Evolutionary conservation across 1,140 invertebrate genomes (phyloP).

Genomic region (Eubasilissa regina): DNA sequence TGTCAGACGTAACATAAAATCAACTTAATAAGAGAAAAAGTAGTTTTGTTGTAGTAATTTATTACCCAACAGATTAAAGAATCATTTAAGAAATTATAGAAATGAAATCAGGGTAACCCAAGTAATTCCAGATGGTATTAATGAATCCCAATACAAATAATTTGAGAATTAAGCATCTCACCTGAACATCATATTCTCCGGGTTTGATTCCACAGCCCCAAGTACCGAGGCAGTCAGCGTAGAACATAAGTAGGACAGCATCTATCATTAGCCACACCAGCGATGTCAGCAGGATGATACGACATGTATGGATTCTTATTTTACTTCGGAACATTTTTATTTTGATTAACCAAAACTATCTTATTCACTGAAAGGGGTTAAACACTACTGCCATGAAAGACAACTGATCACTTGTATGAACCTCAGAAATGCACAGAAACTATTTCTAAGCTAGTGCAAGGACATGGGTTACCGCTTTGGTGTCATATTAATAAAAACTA

Average conservation of each 20-base stretch:
- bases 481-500: constrained; percentile 28
- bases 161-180: constrained; percentile 9
- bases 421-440: constrained; percentile 4
- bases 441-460: not conserved
- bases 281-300: constrained; percentile 94
- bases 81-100: no score
- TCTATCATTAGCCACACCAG: constrained; percentile 96
- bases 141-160: no score
- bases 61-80: no score
- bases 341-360: not conserved
- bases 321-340: constrained; percentile 84
- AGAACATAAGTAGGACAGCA: constrained; percentile 92
- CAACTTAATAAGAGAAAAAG: no score
- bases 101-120: no score
- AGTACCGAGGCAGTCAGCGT: constrained; percentile 90
- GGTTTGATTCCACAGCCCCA: constrained; percentile 75
- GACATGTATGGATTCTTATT: constrained; percentile 93
- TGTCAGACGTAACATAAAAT: no score
- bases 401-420: constrained; percentile 15
- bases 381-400: constrained; percentile 16
- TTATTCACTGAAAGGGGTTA: not conserved
- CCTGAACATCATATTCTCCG: constrained; percentile 48
- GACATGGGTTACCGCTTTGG: constrained; percentile 22
- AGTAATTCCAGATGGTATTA: no score
- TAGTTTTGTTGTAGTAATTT: no score